Evolutionary conservation across 1,140 invertebrate genomes (phyloP).

Genomic region (Teleopsis dalmanni): DNA sequence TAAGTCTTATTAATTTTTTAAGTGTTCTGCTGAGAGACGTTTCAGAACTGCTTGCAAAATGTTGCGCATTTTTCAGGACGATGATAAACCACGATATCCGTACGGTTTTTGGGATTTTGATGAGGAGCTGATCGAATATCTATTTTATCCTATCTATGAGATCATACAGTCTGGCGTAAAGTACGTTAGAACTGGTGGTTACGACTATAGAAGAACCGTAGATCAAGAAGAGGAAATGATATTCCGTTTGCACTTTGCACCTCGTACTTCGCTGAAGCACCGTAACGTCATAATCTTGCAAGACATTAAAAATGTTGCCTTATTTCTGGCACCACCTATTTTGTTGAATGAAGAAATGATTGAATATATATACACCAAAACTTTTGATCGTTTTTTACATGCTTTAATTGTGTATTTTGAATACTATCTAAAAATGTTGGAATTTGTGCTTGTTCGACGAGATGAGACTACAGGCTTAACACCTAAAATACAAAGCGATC

Average conservation of each 20-base stretch:
- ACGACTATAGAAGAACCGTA: slow-evolving; percentile 23
- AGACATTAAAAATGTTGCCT: slow-evolving; percentile 31
- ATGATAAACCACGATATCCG: too few species aligned
- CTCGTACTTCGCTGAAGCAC: slow-evolving; percentile 14
- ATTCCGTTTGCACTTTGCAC: slow-evolving; percentile 26
- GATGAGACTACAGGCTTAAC: slow-evolving; percentile 28
- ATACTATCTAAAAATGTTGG: slow-evolving; percentile 32
- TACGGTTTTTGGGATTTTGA: too few species aligned
- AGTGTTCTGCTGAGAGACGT: too few species aligned
- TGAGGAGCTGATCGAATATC: too few species aligned
- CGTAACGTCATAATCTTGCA: slow-evolving; percentile 33
- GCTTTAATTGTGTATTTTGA: slow-evolving; percentile 39
- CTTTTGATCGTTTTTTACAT: slow-evolving; percentile 27
- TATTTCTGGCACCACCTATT: slow-evolving; percentile 30
- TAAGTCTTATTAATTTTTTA: too few species aligned
- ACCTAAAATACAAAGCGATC: slow-evolving; percentile 30
- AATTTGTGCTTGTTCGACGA: slow-evolving; percentile 32
- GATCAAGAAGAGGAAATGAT: slow-evolving; percentile 36
- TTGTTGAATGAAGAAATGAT: slow-evolving; percentile 23
- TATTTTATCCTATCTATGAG: too few species aligned
- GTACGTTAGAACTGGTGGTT: slow-evolving; percentile 28
- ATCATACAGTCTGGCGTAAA: too few species aligned
- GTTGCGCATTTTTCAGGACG: too few species aligned
- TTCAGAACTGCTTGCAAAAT: too few species aligned
- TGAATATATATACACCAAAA: slow-evolving; percentile 26